Conservation (phyloP, 2,113 vertebrate genomes). For the Serilophus lunatus region DNA sequence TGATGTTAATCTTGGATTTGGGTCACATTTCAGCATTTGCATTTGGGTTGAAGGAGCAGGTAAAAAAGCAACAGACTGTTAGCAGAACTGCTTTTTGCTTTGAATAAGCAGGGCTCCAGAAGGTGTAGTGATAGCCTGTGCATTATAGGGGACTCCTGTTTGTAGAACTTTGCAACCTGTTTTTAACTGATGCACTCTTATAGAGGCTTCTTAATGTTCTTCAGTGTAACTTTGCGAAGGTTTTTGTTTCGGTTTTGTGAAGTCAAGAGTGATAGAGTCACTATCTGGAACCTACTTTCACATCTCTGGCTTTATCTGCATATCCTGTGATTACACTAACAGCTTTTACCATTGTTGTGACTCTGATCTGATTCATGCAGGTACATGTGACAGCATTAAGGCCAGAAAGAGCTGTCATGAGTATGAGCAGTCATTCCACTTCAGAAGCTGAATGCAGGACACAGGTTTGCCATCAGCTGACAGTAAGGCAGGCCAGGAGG, state of each 20-base stretch:
- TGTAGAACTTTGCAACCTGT: background rate
- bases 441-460: background rate
- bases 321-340: background rate
- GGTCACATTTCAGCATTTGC: conserved; percentile 23
- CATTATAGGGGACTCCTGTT: background rate
- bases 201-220: background rate
- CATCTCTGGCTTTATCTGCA: background rate
- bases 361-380: background rate
- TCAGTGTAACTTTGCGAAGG: background rate
- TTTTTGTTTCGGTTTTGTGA: background rate
- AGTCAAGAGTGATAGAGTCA: background rate
- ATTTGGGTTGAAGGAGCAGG: conserved; percentile 26
- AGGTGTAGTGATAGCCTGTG: background rate
- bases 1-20: conserved; percentile 64
- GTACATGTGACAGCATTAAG: background rate
- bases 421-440: accelerated
- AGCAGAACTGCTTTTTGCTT: background rate
- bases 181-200: background rate
- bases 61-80: background rate
- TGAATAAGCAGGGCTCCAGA: background rate
- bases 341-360: accelerated
- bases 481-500: too few species aligned
- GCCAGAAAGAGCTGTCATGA: background rate
- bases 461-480: background rate
- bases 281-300: background rate